These are phyloP conservation scores for Sebastes variabilis DNA, from an alignment of 2,797 vertebrate species.

Conservation along the genomic window DNA sequence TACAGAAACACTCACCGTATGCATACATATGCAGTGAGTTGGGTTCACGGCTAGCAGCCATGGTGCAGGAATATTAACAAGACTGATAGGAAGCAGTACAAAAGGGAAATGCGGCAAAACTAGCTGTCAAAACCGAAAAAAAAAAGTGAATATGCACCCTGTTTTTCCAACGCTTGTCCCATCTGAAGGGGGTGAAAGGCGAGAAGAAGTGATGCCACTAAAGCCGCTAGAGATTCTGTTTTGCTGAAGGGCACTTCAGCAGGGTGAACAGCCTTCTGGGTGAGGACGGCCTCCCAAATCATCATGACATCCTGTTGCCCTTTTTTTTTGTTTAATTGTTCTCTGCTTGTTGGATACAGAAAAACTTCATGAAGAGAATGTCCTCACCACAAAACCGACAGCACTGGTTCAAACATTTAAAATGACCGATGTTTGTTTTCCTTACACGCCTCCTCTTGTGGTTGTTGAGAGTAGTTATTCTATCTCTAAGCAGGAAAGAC, in stretches of 20 bases:
- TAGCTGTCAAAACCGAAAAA: slow-evolving; percentile 8
- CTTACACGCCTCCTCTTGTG: not conserved
- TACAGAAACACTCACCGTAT: not conserved
- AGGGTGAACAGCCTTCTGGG: slow-evolving; percentile 20
- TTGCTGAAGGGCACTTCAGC: slow-evolving; percentile 52
- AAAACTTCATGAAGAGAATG: not conserved
- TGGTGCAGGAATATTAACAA: not conserved
- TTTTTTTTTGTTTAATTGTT: slow-evolving; percentile 34
- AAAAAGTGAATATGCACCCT: not conserved
- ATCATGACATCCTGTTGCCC: not conserved
- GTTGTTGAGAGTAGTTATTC: not conserved
- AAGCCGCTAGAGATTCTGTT: slow-evolving; percentile 38
- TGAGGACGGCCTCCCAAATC: slow-evolving; percentile 18
- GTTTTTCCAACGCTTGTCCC: slow-evolving; percentile 14
- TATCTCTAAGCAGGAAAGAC: not conserved
- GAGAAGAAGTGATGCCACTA: slow-evolving; percentile 27
- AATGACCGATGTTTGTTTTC: not conserved
- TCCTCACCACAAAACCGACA: not conserved
- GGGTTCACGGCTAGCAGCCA: not conserved
- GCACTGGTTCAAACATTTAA: not conserved
- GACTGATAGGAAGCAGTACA: not conserved
- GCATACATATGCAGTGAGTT: not conserved
- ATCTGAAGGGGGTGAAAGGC: slow-evolving; percentile 41
- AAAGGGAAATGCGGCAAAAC: not conserved
- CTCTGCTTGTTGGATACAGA: slow-evolving; percentile 4